Percentiles rank a stretch among this genome's conserved stretches.
Evolutionary conservation across 2,113 vertebrate genomes (phyloP).

Genomic region (Coryphaenoides rupestris): DNA sequence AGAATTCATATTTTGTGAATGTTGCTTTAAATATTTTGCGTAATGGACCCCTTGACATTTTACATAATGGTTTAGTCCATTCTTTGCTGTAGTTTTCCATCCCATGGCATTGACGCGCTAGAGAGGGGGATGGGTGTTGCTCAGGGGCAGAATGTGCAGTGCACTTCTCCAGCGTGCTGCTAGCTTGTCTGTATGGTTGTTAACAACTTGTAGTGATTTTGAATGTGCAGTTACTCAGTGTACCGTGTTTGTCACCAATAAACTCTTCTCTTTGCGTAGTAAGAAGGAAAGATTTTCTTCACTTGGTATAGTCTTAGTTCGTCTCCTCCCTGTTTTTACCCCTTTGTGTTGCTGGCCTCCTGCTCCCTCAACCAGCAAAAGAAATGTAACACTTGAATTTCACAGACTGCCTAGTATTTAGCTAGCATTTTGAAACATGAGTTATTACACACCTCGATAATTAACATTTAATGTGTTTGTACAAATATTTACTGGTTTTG

Average conservation of each 20-base stretch:
- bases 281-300: too few relatives aligned
- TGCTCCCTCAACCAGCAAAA: neutral
- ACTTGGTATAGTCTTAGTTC: constrained; percentile 16
- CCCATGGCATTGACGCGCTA: too few relatives aligned
- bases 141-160: neutral
- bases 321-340: constrained; percentile 19
- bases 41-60: neutral
- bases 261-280: too few relatives aligned
- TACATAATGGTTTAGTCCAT: neutral
- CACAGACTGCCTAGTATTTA: too few relatives aligned
- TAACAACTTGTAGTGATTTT: neutral
- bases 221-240: too few relatives aligned
- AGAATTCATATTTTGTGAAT: neutral
- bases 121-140: constrained; percentile 1
- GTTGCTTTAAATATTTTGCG: neutral
- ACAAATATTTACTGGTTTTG: too few relatives aligned
- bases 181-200: neutral
- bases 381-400: neutral
- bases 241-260: too few relatives aligned
- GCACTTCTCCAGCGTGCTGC: neutral
- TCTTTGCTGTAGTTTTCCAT: too few relatives aligned
- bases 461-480: too few relatives aligned
- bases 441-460: too few relatives aligned
- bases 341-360: neutral
- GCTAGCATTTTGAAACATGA: too few relatives aligned